Base-by-base conservation (phyloP, 2,797 vertebrate species). In the Silurus lanzhouensis region DNA sequence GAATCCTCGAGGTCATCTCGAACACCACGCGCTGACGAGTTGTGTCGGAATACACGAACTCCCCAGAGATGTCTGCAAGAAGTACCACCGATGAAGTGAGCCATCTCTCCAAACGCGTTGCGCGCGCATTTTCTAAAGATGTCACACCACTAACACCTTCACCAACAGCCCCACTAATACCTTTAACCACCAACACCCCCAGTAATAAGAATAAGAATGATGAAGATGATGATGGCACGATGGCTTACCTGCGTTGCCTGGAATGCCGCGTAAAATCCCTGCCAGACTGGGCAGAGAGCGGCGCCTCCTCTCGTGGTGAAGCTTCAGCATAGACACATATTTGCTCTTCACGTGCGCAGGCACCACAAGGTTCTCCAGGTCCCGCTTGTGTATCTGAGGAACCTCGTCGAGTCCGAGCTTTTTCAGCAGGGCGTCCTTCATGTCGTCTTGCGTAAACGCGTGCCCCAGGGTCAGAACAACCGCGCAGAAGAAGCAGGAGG, bases 1-100 rank as follows among this genome's bases (percentile, higher is more conserved):
- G 96, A 89, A 99, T 97, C 83, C 97, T 93, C 79, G 95, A 95
- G 80, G 97, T 96, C 97, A 99, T 96, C 89, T 97, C 93, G 88
- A 98, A 99, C 84, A 96, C 89, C 89, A 99, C 93, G 81, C 95
- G 94, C 67, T 97, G 95, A 66, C 94, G 94, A 0, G 91, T 94
- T 68, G 96, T 92, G 90, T 97, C 96, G 0, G 97, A 96, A 88
- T 94, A 95, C 88, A 97, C 91, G 70, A 94, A 93, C 89, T 96
- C 96, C 80, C 97, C 97, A 0, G 94, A 92, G 38, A 96, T 95
- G 85, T 97, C 98, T 95, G 66, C n/a, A 55, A 86, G 20, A 19
- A 8, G n/a, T 38, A 78, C 22, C 0, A 63, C 6, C 71, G 75
- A 72, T 6, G 83, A 70, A 60, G 17, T 48, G 1, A 70, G 60